Base-by-base conservation (phyloP, 1,140 invertebrate genomes). In the Triops cancriformis region DNA sequence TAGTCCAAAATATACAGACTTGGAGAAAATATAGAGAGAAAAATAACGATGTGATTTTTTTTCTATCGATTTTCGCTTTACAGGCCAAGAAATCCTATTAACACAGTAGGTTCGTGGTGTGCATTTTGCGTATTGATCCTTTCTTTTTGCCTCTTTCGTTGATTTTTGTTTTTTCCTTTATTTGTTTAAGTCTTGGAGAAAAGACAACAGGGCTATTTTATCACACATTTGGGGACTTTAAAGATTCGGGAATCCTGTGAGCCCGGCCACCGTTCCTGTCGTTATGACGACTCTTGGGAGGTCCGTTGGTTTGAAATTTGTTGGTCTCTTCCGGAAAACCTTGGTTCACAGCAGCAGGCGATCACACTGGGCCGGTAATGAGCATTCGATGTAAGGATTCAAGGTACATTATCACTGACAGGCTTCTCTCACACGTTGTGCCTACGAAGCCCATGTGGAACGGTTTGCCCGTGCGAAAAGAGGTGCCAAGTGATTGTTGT, bases 401-500 rank as follows among this genome's bases (percentile, higher is more conserved):
- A n/a, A 23, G 51, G 51, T n/a, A 7, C 51, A 64, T 64, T 64
- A 64, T 64, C 23, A 14, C 23, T 64, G 51, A 64, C 51, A 23
- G 51, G 51, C 23, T 64, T 64, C 51, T 64, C 31, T 37, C 31
- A 37, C 51, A 64, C 51, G 51, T 64, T 18, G 51, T 23, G 51
- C 23, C 51, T 64, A 64, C 51, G 18, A 64, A 64, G 4, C 14
- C n/a, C 51, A 23, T 14, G 14, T 18, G 14, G 14, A 23, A 23
- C 18, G 51, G 18, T 64, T 23, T n/a, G 51, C 51, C 51, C 18
- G 23, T 64, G 51, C 51, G 51, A 23, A 64, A 37, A n/a, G 51
- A 64, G 51, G 51, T 64, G 51, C 51, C 51, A 64, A 64, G 51
- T 64, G 51, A 64, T 64, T 3, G 51, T 64, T 64, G 51, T 64